Base-by-base conservation (phyloP, 2,797 vertebrate species). In the Parotocinclus haroldoi region DNA sequence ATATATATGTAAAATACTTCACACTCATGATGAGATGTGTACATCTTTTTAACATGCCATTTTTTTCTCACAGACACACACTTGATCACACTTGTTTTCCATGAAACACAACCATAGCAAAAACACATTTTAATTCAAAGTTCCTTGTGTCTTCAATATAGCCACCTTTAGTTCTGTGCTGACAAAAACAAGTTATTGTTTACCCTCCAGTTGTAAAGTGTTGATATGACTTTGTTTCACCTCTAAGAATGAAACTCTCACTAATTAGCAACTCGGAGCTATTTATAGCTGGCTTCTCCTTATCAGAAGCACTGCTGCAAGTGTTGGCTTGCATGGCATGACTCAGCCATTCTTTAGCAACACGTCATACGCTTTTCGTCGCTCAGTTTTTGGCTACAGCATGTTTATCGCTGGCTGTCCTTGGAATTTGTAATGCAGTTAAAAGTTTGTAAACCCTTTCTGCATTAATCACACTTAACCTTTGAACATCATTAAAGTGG, bases 211-310 rank as follows among this genome's bases (percentile, higher is more conserved):
- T 66, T 63, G 75, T 63, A 63, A 72, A 69, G 68, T 42, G 58
- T 58, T 63, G 54, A 63, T 40, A 48, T 61, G 66, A 72, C 76
- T 75, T 72, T 69, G 63, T 72, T 60, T 72, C 69, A 72, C 73
- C 73, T 67, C 66, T 66, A 61, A 66, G 73, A 53, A 67, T 70
- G 63, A 70, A 58, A 39, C 58, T 18, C 57, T 60, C n/a, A 38
- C 66, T 78, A 72, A 78, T 75, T 78, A 78, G 71, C 67, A 72
- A 60, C 72, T 67, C 59, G 11, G 19, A 38, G 67, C 69, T 73
- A 74, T 77, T 77, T 75, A 74, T 77, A 77, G 72, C 55, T 57
- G 16, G 48, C 58, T 74, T 72, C 54, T 63, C 59, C 38, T 36
- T 17, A 70, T 61, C 57, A 66, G 49, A 10, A 37, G 13, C 58